Base-by-base conservation (phyloP, 2,113 vertebrate species). In the Coturnix japonica region DNA sequence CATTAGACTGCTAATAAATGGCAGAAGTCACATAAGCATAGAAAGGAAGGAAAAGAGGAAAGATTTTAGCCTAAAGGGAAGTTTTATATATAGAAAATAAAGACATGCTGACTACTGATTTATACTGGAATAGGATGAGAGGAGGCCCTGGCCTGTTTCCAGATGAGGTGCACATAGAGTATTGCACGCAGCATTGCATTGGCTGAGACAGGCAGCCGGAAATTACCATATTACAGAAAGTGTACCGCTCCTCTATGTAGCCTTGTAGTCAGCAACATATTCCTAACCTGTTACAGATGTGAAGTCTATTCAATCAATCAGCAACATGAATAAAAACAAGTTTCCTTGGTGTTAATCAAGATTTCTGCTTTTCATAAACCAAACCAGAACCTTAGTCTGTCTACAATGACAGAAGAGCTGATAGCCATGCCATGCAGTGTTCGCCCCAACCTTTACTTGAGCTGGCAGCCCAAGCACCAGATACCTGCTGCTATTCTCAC, bases 241-340 rank as follows among this genome's bases (percentile, higher is more conserved):
- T 3, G 4, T 28, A 35, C 76, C 12, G 31, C 72, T 71, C 41
- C 64, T 74, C 56, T 28, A 4, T 64, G 41, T 28, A 4, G 26
- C 4, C 0, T 22, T 22, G 44, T 3, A 26, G 60, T 21, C 21
- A 5, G 49, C 6, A 3, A 11, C 22, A 18, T 0, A 1, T 33
- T 54, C 65, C 5, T 41, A 22, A 6, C 35, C 44, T 2, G 2
- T 35, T 26, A 53, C 65, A 26, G 4, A 14, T 6, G 23, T 2
- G 3, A 30, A 72, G 39, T 6, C 61, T 44, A 2, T 23, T 23
- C n/a, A 23, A 44, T 82, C 18, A 1, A 13, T 65, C 59, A 41
- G 1, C 13, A 39, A 18, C 30, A 6, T 10, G n/a, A 30, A 31
- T 3, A 3, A 75, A 35, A 60, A 26, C 59, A 63, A 16, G 11